Evolutionary conservation across 1,140 invertebrate genomes (phyloP), one percentile per base, ranked within the genome.

Genomic region (Chironomus striatipennis): DNA sequence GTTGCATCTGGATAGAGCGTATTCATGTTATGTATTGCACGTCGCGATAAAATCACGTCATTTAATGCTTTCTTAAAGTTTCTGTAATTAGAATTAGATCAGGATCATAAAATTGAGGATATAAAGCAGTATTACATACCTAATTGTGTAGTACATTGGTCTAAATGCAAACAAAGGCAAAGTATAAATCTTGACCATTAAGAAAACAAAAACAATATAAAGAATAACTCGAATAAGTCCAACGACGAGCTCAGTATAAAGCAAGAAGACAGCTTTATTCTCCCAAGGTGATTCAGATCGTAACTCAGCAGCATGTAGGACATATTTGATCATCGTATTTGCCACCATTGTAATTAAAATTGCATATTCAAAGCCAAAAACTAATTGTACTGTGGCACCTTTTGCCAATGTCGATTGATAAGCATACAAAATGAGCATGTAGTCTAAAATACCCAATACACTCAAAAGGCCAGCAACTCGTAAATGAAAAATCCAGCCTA

Each of bases 281-380:
- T 99, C 98, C 98, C 98, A 99, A 7, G 97, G 97, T 76, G 93
- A 96, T 79, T 98, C 96, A 83, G 93, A 95, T 78, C 95, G 92
- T 64, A 97, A 87, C 83, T 98, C 97, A 74, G 98, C 90, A 0
- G 93, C 90, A 83, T 99, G 97, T 6, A 99, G 85, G 15, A 95
- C 84, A 83, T 99, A 99, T 84, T 99, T 99, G 47, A 98, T 93
- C 7, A 90, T 87, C 73, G 97, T 98, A 82, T 98, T 98, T 9
- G 94, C 84, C 17, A 98, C 92, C 78, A 98, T 93, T 4, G 97
- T 98, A 24, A 98, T 84, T 7, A 99, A 84, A 80, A 99, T 97
- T 74, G 97, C 97, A 86, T 99, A 99, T 86, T 99, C 98, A 87
- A 99, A 99, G 74, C 98, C 98, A 88, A 99, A 99, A 7, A 99